phyloP scores from a whole-genome alignment of 2,113 vertebrate species.

The Hippocampus comes region DNA sequence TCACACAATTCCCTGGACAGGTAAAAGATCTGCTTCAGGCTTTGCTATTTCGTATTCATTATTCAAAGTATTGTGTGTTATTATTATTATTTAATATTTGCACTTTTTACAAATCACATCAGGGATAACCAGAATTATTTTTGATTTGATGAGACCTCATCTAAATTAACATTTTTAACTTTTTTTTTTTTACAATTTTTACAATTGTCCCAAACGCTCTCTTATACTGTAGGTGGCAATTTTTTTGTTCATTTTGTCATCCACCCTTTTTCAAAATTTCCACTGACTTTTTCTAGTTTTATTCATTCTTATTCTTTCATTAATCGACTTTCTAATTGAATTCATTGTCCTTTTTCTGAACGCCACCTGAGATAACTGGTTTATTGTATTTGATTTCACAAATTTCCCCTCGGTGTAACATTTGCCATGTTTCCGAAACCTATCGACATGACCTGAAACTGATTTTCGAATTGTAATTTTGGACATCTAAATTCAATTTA shows the following conservation, averaged over 20 bases:
- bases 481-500: neutral
- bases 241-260: too few species aligned
- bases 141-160: too few species aligned
- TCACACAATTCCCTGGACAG: constrained; percentile 66
- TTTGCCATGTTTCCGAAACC: neutral
- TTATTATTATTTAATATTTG: neutral
- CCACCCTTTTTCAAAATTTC: too few species aligned
- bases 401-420: neutral
- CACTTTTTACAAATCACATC: neutral
- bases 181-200: neutral
- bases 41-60: neutral
- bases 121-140: neutral
- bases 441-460: neutral
- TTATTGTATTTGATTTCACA: neutral
- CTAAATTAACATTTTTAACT: too few species aligned
- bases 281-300: too few species aligned
- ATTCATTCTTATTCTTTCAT: neutral
- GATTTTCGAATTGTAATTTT: neutral
- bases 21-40: constrained; percentile 17
- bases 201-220: too few species aligned
- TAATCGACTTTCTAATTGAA: neutral
- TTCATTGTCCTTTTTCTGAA: neutral
- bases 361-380: neutral
- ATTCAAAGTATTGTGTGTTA: neutral
- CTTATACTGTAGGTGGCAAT: too few species aligned